phyloP scores from a whole-genome alignment of 2,113 vertebrate genomes.

The Thalassarche chlororhynchos region DNA sequence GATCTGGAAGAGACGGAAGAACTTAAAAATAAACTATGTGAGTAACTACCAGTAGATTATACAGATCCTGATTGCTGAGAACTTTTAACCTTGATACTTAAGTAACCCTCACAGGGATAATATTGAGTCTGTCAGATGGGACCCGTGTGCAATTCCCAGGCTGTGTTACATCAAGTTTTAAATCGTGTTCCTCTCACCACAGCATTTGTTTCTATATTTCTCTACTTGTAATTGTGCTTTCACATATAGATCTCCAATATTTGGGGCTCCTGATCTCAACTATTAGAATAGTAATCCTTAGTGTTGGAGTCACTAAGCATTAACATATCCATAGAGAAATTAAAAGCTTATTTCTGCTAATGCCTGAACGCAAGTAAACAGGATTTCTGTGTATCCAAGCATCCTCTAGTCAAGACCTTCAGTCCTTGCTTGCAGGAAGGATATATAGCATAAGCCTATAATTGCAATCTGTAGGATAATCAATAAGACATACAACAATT shows the following conservation, averaged over 20 bases:
- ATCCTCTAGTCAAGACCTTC: neutral
- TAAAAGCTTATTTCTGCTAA: neutral
- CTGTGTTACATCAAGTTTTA: neutral
- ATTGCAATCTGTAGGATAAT: neutral
- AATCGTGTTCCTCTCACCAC: rapidly evolving
- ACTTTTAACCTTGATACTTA: neutral
- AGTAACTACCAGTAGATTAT: neutral
- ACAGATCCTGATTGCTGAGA: neutral
- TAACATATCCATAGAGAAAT: neutral
- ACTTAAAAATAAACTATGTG: neutral
- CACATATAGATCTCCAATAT: neutral
- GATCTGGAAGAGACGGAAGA: neutral
- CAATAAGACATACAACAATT: neutral
- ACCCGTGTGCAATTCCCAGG: neutral
- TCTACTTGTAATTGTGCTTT: neutral
- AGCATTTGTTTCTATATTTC: neutral
- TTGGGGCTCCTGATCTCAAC: neutral
- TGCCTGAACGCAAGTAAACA: neutral
- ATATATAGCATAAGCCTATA: neutral
- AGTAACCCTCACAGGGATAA: neutral
- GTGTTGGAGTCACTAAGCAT: neutral
- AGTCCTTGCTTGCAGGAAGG: neutral
- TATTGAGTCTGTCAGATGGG: rapidly evolving
- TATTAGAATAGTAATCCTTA: neutral
- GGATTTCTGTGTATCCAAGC: neutral